These are phyloP conservation scores for Theristicus caerulescens DNA, from an alignment of 2,113 vertebrate species.

Conservation along the genomic window DNA sequence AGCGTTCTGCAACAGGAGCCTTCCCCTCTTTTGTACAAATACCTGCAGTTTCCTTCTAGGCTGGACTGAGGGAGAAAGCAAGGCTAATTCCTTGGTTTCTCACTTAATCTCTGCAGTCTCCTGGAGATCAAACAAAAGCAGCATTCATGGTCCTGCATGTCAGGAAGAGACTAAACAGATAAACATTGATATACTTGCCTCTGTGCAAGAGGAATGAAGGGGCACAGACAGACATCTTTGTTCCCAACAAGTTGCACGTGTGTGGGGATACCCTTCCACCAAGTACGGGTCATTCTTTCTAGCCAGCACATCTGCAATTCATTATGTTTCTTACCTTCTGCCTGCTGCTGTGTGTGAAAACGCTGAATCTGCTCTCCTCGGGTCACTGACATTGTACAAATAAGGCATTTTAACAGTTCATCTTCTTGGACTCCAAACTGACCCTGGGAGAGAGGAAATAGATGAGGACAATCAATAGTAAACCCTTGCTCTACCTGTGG, in stretches of 20 bases:
- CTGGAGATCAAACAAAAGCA: conserved; percentile 14
- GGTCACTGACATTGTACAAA: conserved; percentile 70
- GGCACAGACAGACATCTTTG: neutral
- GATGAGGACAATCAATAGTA: neutral
- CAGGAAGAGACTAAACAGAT: neutral
- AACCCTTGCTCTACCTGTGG: neutral
- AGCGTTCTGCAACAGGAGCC: neutral
- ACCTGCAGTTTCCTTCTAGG: neutral
- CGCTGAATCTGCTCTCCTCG: conserved; percentile 76
- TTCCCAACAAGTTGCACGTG: neutral
- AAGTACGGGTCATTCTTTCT: neutral
- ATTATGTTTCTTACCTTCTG: conserved; percentile 67
- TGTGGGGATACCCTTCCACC: neutral
- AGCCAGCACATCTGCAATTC: conserved; percentile 5
- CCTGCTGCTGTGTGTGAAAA: conserved; percentile 79
- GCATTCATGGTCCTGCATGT: neutral
- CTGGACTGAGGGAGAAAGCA: neutral
- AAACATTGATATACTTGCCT: neutral
- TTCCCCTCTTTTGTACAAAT: neutral
- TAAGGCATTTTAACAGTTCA: conserved; percentile 75
- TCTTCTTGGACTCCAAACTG: conserved; percentile 80
- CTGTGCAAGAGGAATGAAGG: neutral
- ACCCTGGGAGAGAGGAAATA: conserved; percentile 51
- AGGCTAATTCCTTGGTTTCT: neutral
- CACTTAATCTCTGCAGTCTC: neutral